phyloP scores from a whole-genome alignment of 2,113 vertebrate genomes.

The Sigmodon hispidus region DNA sequence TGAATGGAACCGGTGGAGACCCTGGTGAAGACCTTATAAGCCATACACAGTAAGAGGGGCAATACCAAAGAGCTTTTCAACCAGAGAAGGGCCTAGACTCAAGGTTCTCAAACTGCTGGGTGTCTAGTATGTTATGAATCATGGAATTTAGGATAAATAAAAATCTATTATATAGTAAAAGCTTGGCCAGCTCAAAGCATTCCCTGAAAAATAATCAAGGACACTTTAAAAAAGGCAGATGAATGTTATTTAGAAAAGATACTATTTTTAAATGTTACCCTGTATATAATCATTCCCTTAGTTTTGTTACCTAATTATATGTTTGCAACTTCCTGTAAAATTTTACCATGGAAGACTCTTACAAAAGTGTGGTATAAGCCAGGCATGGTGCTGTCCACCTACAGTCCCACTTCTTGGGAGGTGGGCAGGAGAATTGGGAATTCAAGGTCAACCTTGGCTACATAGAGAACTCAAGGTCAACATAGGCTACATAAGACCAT shows the following conservation, averaged over 20 bases:
- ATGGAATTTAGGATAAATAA: not conserved
- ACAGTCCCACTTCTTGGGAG: not conserved
- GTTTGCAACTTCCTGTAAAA: constrained; percentile 68
- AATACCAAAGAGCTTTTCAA: not conserved
- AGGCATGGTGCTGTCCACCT: not conserved
- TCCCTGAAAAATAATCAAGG: constrained; percentile 68
- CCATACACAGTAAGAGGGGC: not conserved
- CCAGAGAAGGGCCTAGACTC: not conserved
- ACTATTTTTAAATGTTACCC: constrained; percentile 79
- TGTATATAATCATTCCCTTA: constrained; percentile 73
- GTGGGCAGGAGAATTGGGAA: not conserved
- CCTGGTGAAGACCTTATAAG: not conserved
- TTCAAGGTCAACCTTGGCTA: not conserved
- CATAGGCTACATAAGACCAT: not conserved
- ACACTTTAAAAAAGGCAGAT: constrained; percentile 72
- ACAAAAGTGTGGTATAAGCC: constrained; percentile 37
- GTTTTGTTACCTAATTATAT: constrained; percentile 69
- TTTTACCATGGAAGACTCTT: constrained; percentile 62
- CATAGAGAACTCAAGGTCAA: not conserved
- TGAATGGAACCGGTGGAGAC: not conserved
- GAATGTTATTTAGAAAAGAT: constrained; percentile 73
- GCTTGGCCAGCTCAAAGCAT: constrained; percentile 52
- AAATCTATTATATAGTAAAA: constrained; percentile 48
- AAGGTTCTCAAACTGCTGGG: not conserved
- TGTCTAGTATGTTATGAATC: not conserved